Evolutionary conservation across 2,888 invertebrate species (phyloP), one percentile per base, ranked within the genome.

Genomic region (Andrena praecox): DNA sequence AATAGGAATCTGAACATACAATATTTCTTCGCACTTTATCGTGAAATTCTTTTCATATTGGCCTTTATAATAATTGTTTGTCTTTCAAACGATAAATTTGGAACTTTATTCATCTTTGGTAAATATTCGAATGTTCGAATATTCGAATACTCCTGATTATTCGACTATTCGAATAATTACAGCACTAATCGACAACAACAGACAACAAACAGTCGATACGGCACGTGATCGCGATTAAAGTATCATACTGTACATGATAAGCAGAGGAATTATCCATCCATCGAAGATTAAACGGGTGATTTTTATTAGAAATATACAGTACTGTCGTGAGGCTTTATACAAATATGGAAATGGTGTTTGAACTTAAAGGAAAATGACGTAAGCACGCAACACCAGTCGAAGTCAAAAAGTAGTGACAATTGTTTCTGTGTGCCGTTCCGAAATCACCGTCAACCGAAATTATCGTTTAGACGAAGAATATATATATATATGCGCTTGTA

Each of bases 281-380:
- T 73, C 50, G 54, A 74, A 80, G 80, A 77, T 83, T 80, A 86
- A 87, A 87, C 85, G 84, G 73, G 77, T 87, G 88, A 89, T 84
- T 90, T 87, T 92, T 91, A 92, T 91, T 91, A 91, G 87, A 92
- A 92, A 92, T 92, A 90, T 92, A 91, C 91, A 91, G 82, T 87
- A 85, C 82, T 85, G 84, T 87, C 54, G 77, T 86, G 84, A 89
- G 80, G 84, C 82, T 92, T 91, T 91, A 89, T 91, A 91, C 88
- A 90, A 91, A 89, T 91, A 89, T 91, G 88, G 84, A 89, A 91
- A 90, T 85, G 75, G 85, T 77, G 68, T 79, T 89, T 80, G 82
- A 89, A 89, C 80, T 77, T 42, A 89, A 83, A 80, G 82, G 64
- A 85, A 85, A 84, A 85, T 81, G 72, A 85, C 74, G 64, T 35